phyloP scores from a whole-genome alignment of 35 echinoderm and acorn worm genomes.

The Patiria miniata region DNA sequence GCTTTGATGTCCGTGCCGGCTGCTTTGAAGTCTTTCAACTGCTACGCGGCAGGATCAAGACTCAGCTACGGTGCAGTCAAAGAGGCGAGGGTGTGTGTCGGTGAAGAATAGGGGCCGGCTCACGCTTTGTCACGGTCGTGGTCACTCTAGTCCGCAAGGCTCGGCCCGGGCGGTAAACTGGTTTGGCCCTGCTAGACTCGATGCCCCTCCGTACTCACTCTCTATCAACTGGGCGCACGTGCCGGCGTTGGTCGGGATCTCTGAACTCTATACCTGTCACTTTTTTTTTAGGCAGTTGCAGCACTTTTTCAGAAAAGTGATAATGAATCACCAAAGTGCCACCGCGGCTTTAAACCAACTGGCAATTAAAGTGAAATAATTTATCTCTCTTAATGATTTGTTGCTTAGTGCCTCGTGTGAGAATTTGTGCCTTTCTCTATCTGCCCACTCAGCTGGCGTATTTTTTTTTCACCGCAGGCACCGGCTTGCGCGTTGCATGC shows the following conservation, averaged over 20 bases:
- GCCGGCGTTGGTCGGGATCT: background rate
- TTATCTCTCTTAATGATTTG: background rate
- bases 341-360: background rate
- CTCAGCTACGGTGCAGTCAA: background rate
- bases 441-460: background rate
- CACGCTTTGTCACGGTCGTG: slow-evolving; percentile 16
- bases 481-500: background rate
- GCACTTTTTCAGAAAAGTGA: background rate
- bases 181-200: background rate
- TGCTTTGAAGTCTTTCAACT: background rate
- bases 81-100: background rate
- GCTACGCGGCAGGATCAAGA: background rate
- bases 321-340: slow-evolving; percentile 4
- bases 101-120: background rate
- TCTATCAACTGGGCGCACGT: background rate
- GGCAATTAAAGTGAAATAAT: too few relatives aligned
- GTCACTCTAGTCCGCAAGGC: background rate
- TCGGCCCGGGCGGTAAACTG: slow-evolving; percentile 15
- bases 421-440: background rate
- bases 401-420: background rate
- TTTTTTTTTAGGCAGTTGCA: background rate
- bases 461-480: background rate
- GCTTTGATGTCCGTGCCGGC: background rate
- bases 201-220: background rate
- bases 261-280: background rate